Evolutionary conservation across 2,888 invertebrate genomes (phyloP), one percentile per base, ranked within the genome.

Genomic region (Caenorhabditis sp.): DNA sequence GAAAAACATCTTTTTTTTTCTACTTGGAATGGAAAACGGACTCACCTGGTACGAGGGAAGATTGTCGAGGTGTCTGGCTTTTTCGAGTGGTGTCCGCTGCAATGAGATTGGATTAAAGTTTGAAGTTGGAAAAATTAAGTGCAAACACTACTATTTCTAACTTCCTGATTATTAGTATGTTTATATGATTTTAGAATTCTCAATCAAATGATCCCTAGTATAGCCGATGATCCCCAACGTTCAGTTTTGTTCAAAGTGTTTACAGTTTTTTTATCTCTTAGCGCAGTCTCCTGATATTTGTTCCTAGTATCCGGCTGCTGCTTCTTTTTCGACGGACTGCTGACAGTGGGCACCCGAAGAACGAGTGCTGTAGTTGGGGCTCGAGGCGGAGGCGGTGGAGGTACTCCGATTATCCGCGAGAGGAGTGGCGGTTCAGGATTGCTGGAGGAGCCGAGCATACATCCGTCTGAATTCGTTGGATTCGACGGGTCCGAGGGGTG

Each of bases 1-100:
- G 38, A 38, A 38, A 38, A 12, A 12, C 19, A n/a, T 19, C 28
- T 24, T 66, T 49, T 44, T n/a, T 26, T 44, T 22, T 51, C 28
- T 5, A 51, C 35, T 31, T 35, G 16, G 8, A 41, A n/a, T 19
- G 19, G 16, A 7, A 47, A 24, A 44, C 66, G 26, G 24, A 24
- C 87, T 69, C 68, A 91, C 91, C 88, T 92, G 92, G 85, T 92
- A 92, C 47, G 91, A 89, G 59, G 92, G 92, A 74, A 92, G 88
- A 74, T 91, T 91, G 83, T 92, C 92, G 72, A 92, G 85, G 83
- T 92, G 92, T 81, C 91, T 89, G 31, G 88, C 87, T 85, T 92
- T 92, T 84, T 92, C 92, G 84, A 91, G 86, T 77, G 91, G 91
- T 77, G 91, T 88, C 69, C 92, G 87, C 92, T 92, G 88, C 85